Evolutionary conservation across 2,888 invertebrate species (phyloP).

Genomic region (Limnephilus marmoratus): DNA sequence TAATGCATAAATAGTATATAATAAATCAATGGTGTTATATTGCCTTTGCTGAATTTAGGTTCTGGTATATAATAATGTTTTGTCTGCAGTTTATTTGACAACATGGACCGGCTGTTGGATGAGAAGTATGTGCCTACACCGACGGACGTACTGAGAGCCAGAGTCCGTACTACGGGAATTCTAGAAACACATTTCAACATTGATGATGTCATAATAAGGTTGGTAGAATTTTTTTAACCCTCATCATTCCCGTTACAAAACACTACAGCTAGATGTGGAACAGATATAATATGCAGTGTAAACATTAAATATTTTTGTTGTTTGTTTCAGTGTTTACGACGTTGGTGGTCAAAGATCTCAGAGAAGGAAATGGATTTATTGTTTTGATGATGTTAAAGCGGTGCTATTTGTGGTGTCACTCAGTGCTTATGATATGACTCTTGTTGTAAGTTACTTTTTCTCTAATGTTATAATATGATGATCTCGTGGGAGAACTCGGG

Average conservation of each 20-base stretch:
- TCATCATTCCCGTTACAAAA: neutral
- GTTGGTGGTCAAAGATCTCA: constrained; percentile 83
- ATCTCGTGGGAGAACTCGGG: too few relatives aligned
- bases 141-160: constrained; percentile 80
- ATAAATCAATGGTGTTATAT: too few relatives aligned
- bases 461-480: neutral
- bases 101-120: constrained; percentile 81
- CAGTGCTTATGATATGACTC: constrained; percentile 82
- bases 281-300: too few relatives aligned
- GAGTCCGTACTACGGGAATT: constrained; percentile 82
- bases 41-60: neutral
- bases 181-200: constrained; percentile 82
- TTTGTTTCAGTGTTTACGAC: constrained; percentile 78
- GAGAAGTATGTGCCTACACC: constrained; percentile 81
- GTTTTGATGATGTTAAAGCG: constrained; percentile 81
- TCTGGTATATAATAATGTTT: constrained; percentile 58
- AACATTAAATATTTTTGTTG: neutral
- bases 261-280: neutral
- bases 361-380: constrained; percentile 82
- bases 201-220: constrained; percentile 77
- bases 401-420: constrained; percentile 81
- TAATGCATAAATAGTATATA: neutral
- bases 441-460: constrained; percentile 71
- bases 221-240: neutral
- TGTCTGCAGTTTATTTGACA: constrained; percentile 79